These are phyloP conservation scores for Cheirogaleus medius DNA, from an alignment of 2,113 vertebrate species.

Conservation along the genomic window DNA sequence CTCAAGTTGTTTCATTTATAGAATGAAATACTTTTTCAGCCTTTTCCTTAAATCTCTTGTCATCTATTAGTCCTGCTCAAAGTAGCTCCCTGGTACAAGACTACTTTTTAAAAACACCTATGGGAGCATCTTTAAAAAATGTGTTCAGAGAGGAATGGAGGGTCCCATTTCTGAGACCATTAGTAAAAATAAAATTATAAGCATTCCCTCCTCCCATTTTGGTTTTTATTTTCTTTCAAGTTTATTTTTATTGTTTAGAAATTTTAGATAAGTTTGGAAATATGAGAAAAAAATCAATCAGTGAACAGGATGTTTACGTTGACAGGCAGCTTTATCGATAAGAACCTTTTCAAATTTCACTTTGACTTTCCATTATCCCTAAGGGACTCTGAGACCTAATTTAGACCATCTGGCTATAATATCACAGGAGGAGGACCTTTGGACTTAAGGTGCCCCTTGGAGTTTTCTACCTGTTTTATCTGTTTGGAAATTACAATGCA, in stretches of 20 bases:
- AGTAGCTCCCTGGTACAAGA: background rate
- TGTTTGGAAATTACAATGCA: slow-evolving; percentile 59
- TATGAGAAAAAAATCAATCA: background rate
- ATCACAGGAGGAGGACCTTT: slow-evolving; percentile 1
- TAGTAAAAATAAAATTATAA: background rate
- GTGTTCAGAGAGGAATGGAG: background rate
- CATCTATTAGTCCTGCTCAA: background rate
- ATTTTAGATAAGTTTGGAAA: background rate
- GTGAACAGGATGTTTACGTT: background rate
- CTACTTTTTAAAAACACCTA: background rate
- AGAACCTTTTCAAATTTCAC: slow-evolving; percentile 10
- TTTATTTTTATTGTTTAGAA: background rate
- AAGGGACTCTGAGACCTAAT: background rate
- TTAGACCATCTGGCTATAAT: background rate
- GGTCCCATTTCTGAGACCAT: background rate
- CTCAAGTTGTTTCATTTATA: background rate
- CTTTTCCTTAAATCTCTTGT: background rate
- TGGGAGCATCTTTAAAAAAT: background rate
- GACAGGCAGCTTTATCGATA: background rate
- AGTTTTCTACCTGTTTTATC: slow-evolving; percentile 60
- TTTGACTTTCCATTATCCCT: slow-evolving; percentile 57
- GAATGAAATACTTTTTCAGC: background rate
- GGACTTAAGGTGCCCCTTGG: background rate
- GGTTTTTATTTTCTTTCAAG: background rate
- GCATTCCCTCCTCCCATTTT: background rate